Percentiles rank a stretch among this genome's conserved stretches.
Evolutionary conservation across 37 sponge, comb jelly and placozoan species (phyloP).

Genomic region (Ephydatia muelleri): DNA sequence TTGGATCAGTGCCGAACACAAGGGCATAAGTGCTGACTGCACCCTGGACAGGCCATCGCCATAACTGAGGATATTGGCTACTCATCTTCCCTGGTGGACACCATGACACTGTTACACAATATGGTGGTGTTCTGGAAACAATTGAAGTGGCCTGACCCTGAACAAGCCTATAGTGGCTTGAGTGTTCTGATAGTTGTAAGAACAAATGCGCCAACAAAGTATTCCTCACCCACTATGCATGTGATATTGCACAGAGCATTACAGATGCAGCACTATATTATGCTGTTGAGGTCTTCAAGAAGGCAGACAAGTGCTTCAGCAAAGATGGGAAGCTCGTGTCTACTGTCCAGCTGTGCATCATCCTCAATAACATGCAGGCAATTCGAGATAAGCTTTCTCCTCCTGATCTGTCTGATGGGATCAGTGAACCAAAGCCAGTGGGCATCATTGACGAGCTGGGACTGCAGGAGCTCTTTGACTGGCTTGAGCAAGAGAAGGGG

Average conservation of each 20-base stretch:
- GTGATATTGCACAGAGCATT: background rate
- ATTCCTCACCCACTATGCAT: too few relatives aligned
- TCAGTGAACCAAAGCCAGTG: background rate
- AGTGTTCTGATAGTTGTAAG: conserved; percentile 12
- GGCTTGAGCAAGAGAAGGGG: background rate
- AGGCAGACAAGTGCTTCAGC: background rate
- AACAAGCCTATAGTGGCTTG: conserved; percentile 20
- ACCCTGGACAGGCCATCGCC: background rate
- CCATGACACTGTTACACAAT: conserved; percentile 25
- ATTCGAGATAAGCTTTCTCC: conserved; percentile 1
- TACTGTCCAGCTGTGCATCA: conserved; percentile 42
- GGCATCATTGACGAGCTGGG: conserved; percentile 16
- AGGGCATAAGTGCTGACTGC: too few relatives aligned
- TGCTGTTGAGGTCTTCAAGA: conserved; percentile 16
- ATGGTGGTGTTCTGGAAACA: conserved; percentile 40
- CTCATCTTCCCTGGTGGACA: conserved; percentile 67
- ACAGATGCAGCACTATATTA: conserved; percentile 41
- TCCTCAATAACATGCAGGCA: conserved; percentile 51
- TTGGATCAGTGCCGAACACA: background rate
- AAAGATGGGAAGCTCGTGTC: conserved; percentile 27
- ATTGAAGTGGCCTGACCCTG: conserved; percentile 46
- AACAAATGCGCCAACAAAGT: too few relatives aligned
- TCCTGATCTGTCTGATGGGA: background rate
- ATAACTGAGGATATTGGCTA: conserved; percentile 13
- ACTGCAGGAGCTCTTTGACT: conserved; percentile 13